Percentiles rank a stretch among this genome's conserved stretches.
phyloP scores from a whole-genome alignment of 2,797 vertebrate species.

The Ambastaia sidthimunki region DNA sequence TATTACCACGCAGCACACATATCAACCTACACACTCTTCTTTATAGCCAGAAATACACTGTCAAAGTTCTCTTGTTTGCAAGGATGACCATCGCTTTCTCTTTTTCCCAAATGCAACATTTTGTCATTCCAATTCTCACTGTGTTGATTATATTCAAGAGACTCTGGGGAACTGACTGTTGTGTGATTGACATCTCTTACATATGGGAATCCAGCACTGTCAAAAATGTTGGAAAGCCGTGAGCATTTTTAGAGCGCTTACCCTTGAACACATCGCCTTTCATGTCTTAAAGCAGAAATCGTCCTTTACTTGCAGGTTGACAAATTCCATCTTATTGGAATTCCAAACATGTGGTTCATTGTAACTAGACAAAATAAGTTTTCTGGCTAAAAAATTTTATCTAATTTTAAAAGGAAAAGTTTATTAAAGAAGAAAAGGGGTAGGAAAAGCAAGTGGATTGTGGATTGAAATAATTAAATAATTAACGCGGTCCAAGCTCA shows the following conservation, averaged over 20 bases:
- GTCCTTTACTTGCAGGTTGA: not conserved
- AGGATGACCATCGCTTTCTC: conserved; percentile 78
- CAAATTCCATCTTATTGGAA: conserved; percentile 20
- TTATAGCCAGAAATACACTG: conserved; percentile 46
- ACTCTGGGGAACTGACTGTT: conserved; percentile 41
- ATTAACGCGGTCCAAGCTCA: not conserved
- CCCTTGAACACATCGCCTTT: not conserved
- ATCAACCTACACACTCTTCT: conserved; percentile 15
- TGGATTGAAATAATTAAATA: not conserved
- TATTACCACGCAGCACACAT: conserved; percentile 60
- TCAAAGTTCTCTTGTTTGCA: conserved; percentile 69
- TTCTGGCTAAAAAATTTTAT: conserved; percentile 42
- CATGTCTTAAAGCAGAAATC: not conserved
- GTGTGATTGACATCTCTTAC: conserved; percentile 29
- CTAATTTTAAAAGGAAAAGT: conserved; percentile 11
- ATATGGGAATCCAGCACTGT: conserved; percentile 15
- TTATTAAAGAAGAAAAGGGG: not conserved
- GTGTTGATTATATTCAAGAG: conserved; percentile 71
- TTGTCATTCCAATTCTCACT: conserved; percentile 79
- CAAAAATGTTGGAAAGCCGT: conserved; percentile 9
- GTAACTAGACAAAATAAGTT: conserved; percentile 20
- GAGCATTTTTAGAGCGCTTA: conserved; percentile 7
- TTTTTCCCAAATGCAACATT: conserved; percentile 79
- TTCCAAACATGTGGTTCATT: not conserved
- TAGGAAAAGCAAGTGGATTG: not conserved